Base-by-base conservation (phyloP, 2,888 invertebrate genomes). In the Arge pagana region DNA sequence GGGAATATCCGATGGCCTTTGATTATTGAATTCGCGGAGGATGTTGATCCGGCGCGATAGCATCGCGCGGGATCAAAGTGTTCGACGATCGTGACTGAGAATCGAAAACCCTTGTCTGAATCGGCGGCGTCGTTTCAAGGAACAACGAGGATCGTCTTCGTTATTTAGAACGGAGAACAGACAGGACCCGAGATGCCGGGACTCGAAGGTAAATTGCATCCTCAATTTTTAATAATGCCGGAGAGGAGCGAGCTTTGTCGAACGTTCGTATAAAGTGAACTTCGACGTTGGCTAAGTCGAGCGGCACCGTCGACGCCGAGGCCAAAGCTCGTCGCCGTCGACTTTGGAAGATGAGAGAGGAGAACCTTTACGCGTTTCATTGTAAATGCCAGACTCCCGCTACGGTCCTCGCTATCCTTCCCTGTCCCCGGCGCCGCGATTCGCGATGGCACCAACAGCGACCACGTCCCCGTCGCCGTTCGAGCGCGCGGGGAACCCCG, bases 151-250 rank as follows among this genome's bases (percentile, higher is more conserved):
- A 42, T 55, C 57, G 58, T 62, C 64, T 73, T 59, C 67, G 68
- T 71, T 73, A 73, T 74, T 73, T 71, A 73, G 72, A 62, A 65
- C 62, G 58, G 62, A n/a, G n/a, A n/a, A n/a, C n/a, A n/a, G n/a
- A n/a, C n/a, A n/a, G n/a, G n/a, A n/a, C n/a, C n/a, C n/a, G n/a
- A n/a, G n/a, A n/a, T n/a, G 62, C 55, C 40, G 54, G 60, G 58
- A 69, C 61, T n/a, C n/a, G n/a, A 66, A 67, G 70, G 68, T 66
- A 72, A 73, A 73, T 74, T 73, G 73, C 71, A 70, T 71, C 69
- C 68, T 73, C 72, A 71, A 74, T 74, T 73, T 74, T 74, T 74
- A 72, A 74, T 72, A 73, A 72, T 71, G 67, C 66, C 58, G 64
- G 61, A 58, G 55, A 64, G 61, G 62, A 61, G 55, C 60, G 61